Percentiles rank a stretch among this genome's conserved stretches.
These are phyloP conservation scores for Delia radicum DNA, from an alignment of 1,140 invertebrate species.

Conservation along the genomic window DNA sequence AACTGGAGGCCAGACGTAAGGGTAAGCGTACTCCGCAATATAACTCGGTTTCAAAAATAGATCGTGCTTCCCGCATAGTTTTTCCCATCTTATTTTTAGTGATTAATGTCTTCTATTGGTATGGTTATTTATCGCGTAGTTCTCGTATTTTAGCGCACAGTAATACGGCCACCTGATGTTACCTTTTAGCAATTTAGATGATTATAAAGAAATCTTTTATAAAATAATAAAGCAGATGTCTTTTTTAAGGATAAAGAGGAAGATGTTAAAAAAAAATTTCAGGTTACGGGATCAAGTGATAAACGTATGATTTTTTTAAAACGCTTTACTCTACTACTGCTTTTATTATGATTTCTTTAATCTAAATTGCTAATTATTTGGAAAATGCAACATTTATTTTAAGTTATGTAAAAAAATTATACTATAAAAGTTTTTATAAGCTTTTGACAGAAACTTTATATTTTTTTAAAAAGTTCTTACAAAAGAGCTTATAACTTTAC, in stretches of 20 bases:
- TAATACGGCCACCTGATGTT: constrained; percentile 53
- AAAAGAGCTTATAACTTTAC: not conserved
- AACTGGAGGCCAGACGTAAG: constrained; percentile 55
- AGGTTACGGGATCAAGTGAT: too few species aligned
- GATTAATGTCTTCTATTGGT: constrained; percentile 82
- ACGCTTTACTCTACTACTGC: constrained; percentile 16
- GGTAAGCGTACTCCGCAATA: constrained; percentile 64
- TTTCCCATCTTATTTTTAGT: constrained; percentile 75
- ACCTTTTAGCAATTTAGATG: constrained; percentile 57
- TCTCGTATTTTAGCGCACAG: constrained; percentile 56
- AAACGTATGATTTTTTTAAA: too few species aligned
- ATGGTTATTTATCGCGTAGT: constrained; percentile 69
- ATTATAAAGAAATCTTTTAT: constrained; percentile 43
- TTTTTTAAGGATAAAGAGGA: not conserved
- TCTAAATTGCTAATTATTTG: constrained; percentile 48
- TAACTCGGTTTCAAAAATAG: constrained; percentile 80
- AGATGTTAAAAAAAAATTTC: not conserved
- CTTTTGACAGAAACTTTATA: not conserved
- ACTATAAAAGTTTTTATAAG: too few species aligned
- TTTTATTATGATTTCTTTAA: constrained; percentile 46
- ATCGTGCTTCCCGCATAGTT: constrained; percentile 70
- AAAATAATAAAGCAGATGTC: constrained; percentile 32
- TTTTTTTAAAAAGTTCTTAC: not conserved
- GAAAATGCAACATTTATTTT: not conserved
- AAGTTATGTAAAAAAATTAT: not conserved